Base-by-base conservation (phyloP, 2,888 invertebrate genomes). In the Leucania comma region DNA sequence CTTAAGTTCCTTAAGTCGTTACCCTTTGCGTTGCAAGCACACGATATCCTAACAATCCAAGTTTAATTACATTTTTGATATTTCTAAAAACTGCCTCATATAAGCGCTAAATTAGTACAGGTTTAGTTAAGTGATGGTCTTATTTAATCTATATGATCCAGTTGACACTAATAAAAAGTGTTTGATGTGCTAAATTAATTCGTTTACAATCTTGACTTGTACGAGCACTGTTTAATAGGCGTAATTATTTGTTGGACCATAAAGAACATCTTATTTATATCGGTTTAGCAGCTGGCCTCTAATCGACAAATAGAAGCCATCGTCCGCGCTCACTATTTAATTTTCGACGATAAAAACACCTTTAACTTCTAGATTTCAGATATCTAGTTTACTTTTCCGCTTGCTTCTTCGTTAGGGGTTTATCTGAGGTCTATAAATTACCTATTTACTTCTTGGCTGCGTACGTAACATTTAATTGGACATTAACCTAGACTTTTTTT, bases 231-330 rank as follows among this genome's bases (percentile, higher is more conserved):
- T 62, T 46, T 71, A 62, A 64, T 63, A 32, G 70, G 12, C 46
- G 22, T 61, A 53, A 46, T 62, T 56, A 66, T 65, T 65, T 22
- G 12, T 53, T 57, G n/a, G 48, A 26, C 26, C 17, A 50, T 77
- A 61, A 65, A 53, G n/a, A 48, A 20, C n/a, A 26, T 50, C 20
- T 67, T 76, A 63, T 67, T 78, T 77, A 77, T 54, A 22, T 58
- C 9, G n/a, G 50, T 26, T 3, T 2, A 58, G 35, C 74, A 66
- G 29, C 74, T 72, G 72, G 14, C 22, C 6, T n/a, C 8, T 14
- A 20, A 62, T 42, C 22, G 53, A 35, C 9, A 29, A 10, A 35
- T 35, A 38, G 17, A 72, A 24, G 32, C 64, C 26, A 57, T 26
- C 26, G 35, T 12, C 20, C 1, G 17, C 20, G n/a, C n/a, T 22